A percentile compares a stretch with the other conserved stretches of the same genome.
phyloP scores from a whole-genome alignment of 2,888 invertebrate genomes.

The Syrista parreyssii region DNA sequence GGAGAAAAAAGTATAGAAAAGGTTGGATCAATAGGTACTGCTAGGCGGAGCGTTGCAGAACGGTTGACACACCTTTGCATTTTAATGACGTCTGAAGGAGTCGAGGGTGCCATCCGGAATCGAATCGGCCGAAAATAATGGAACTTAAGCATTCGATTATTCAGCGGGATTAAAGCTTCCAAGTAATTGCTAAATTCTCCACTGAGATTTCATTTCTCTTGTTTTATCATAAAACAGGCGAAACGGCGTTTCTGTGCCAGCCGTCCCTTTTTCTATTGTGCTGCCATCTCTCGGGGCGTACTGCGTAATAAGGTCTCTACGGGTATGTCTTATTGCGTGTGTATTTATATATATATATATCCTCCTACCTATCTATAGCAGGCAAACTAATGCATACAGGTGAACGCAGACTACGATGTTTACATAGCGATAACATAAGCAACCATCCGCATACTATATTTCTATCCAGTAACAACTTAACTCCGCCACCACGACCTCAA shows the following conservation, averaged over 20 bases:
- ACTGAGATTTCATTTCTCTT: not conserved
- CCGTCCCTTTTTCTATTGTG: not conserved
- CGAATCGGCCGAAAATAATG: not conserved
- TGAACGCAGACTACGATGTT: constrained; percentile 50
- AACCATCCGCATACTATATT: constrained; percentile 40
- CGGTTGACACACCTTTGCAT: not conserved
- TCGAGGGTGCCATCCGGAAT: not conserved
- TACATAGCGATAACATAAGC: constrained; percentile 51
- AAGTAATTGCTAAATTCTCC: not conserved
- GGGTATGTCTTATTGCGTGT: not conserved
- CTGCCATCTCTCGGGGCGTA: not conserved
- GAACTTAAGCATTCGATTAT: not conserved
- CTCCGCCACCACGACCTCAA: constrained; percentile 30
- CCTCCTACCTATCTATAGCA: not conserved
- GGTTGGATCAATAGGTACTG: not conserved
- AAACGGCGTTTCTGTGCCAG: not conserved
- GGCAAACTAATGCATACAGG: constrained; percentile 41
- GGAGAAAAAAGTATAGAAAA: not conserved
- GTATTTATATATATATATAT: not conserved
- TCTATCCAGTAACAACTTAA: constrained; percentile 56
- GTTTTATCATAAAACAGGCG: not conserved
- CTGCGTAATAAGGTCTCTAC: not conserved
- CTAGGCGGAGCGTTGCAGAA: not conserved
- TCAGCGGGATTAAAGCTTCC: not conserved
- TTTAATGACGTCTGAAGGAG: not conserved